Evolutionary conservation across 2,113 vertebrate species (phyloP).

Genomic region (Forbesichthys agassizii): DNA sequence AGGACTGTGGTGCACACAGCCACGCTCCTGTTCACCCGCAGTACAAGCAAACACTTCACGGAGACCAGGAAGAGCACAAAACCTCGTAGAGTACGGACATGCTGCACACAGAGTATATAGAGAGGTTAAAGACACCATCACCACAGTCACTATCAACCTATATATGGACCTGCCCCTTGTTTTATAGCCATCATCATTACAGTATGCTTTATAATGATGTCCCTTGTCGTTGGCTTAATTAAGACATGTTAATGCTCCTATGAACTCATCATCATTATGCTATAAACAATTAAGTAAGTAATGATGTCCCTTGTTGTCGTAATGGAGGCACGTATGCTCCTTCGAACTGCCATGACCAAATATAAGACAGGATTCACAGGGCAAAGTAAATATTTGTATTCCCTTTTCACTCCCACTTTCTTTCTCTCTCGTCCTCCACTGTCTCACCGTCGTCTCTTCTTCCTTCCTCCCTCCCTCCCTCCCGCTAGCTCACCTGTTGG

Average conservation of each 20-base stretch:
- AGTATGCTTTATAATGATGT: too few relatives aligned
- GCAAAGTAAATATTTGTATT: constrained; percentile 20
- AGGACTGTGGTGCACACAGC: constrained; percentile 35
- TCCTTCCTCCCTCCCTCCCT: not conserved
- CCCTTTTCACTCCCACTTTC: not conserved
- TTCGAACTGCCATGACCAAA: not conserved
- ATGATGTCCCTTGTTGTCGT: not conserved
- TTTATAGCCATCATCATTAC: too few relatives aligned
- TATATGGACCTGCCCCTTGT: too few relatives aligned
- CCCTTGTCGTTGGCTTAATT: too few relatives aligned
- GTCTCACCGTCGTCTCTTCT: not conserved
- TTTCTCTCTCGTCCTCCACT: not conserved
- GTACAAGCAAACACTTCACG: constrained; percentile 58
- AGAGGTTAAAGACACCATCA: constrained; percentile 2
- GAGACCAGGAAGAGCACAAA: constrained; percentile 70
- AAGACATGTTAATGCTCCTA: too few relatives aligned
- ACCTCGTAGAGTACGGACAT: constrained; percentile 60
- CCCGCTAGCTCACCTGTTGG: constrained; percentile 73
- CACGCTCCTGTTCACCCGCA: constrained; percentile 41
- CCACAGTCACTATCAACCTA: not conserved
- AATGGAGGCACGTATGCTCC: not conserved
- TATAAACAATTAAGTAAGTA: not conserved
- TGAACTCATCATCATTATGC: not conserved
- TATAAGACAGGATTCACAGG: not conserved
- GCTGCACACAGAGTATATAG: constrained; percentile 47